phyloP scores from a whole-genome alignment of 2,888 invertebrate species.

The Criorhina ranunculi region DNA sequence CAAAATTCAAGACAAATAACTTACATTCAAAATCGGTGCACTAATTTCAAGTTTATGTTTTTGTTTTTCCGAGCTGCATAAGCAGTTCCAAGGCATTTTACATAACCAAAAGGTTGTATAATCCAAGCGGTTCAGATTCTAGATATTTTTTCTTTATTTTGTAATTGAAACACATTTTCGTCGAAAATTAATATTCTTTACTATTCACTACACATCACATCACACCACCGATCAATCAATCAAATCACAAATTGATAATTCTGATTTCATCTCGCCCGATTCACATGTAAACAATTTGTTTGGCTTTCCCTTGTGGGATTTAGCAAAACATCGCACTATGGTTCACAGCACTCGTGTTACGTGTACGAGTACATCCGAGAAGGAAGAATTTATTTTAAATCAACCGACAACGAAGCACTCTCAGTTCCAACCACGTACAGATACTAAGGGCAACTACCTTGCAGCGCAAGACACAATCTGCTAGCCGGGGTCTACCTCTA shows the following conservation, averaged over 20 bases:
- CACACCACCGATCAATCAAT: slow-evolving; percentile 43
- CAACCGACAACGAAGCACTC: slow-evolving; percentile 5
- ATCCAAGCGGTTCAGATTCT: slow-evolving; percentile 24
- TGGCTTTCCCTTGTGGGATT: slow-evolving; percentile 6
- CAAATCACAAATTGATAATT: slow-evolving; percentile 27
- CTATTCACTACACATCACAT: slow-evolving; percentile 53
- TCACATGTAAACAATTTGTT: slow-evolving; percentile 31
- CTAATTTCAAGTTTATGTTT: slow-evolving; percentile 69
- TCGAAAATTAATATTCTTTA: slow-evolving; percentile 31
- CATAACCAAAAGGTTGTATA: slow-evolving; percentile 35
- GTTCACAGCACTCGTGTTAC: not conserved
- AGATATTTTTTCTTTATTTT: slow-evolving; percentile 67
- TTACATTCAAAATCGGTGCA: slow-evolving; percentile 71
- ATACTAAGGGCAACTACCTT: slow-evolving; percentile 64
- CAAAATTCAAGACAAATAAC: slow-evolving; percentile 18
- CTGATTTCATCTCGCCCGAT: slow-evolving; percentile 33
- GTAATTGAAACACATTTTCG: slow-evolving; percentile 70
- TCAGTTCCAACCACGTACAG: slow-evolving; percentile 46
- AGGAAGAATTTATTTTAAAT: slow-evolving; percentile 7
- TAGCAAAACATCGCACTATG: slow-evolving; percentile 10
- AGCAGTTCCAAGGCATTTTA: slow-evolving; percentile 74
- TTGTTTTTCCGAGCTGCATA: slow-evolving; percentile 73
- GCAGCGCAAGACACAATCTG: slow-evolving; percentile 32
- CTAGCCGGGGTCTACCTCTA: slow-evolving; percentile 31
- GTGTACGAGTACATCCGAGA: slow-evolving; percentile 10